Evolutionary conservation across 2,888 invertebrate species (phyloP), one percentile per base, ranked within the genome.

Genomic region (Nemapogon koenigi): DNA sequence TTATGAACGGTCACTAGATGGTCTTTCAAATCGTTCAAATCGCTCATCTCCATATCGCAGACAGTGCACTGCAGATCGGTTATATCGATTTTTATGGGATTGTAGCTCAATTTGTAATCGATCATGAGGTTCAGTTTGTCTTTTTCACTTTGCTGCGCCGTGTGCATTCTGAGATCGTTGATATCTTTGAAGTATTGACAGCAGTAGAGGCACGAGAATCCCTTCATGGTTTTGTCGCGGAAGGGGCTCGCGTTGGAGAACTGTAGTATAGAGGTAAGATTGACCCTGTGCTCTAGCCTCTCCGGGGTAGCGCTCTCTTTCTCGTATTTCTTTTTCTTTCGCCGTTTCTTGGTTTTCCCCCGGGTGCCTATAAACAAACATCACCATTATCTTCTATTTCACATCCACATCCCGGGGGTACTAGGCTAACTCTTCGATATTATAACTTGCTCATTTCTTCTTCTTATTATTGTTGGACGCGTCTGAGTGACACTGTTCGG

Each of bases 321-420:
- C 8, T 61, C 55, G 57, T 63, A 71, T 59, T 65, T 67, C 69
- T 64, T 68, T 64, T 57, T 65, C 37, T 27, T 37, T 65, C 59
- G 69, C 59, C 59, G 58, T 56, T 70, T 71, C 54, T 32, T 28
- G 16, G 59, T 58, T 55, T 53, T 52, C 53, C 54, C 60, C 50
- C 59, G 64, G 59, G 62, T 63, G 65, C 73, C 76, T 76, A 76
- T 60, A 76, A 76, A 75, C 75, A 54, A 63, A 69, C 73, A 73
- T 69, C 72, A 62, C 56, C 57, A 69, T 64, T 73, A 64, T 61
- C 62, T 72, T 69, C 70, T 69, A 66, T 63, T 57, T 27, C 22
- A n/a, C n/a, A n/a, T n/a, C n/a, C n/a, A n/a, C 13, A 27, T 27
- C n/a, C 28, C 13, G n/a, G 4, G n/a, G 11, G n/a, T 27, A n/a